Evolutionary conservation across 2,113 vertebrate genomes (phyloP).

Genomic region (Lipotes vexillifer): DNA sequence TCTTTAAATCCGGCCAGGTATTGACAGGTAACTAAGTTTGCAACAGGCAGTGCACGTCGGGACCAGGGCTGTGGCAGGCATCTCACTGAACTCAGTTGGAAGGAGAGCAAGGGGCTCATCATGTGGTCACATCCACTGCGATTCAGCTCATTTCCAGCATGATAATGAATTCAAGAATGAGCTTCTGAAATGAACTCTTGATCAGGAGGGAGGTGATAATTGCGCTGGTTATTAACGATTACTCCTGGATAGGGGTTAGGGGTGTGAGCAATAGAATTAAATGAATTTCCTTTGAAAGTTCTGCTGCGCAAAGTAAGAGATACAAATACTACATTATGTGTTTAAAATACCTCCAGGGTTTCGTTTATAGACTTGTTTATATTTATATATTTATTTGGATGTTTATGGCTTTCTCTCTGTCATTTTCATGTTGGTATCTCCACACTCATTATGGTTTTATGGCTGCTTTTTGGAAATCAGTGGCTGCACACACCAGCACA

Average conservation of each 20-base stretch:
- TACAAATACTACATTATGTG: constrained; percentile 76
- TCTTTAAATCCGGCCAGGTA: not conserved
- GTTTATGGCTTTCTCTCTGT: constrained; percentile 78
- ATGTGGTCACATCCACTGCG: not conserved
- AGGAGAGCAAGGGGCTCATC: not conserved
- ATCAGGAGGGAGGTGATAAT: constrained; percentile 58
- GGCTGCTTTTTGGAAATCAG: constrained; percentile 77
- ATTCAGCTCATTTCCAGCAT: constrained; percentile 24
- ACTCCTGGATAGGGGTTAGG: constrained; percentile 72
- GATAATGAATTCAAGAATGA: constrained; percentile 59
- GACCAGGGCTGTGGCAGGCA: not conserved
- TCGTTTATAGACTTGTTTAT: constrained; percentile 82
- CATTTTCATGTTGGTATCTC: constrained; percentile 77
- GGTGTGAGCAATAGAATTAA: constrained; percentile 76
- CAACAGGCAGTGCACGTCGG: not conserved
- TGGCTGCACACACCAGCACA: constrained; percentile 57
- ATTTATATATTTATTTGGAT: constrained; percentile 80
- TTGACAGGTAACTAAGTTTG: not conserved
- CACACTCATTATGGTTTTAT: constrained; percentile 78
- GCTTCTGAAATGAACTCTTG: constrained; percentile 46
- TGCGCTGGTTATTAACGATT: constrained; percentile 72
- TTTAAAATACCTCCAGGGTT: constrained; percentile 78
- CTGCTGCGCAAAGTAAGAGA: constrained; percentile 73
- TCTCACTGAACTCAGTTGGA: not conserved
- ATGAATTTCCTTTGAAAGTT: constrained; percentile 81